Conservation (phyloP, 2,797 vertebrate species). For the Heterohyrax brucei region DNA sequence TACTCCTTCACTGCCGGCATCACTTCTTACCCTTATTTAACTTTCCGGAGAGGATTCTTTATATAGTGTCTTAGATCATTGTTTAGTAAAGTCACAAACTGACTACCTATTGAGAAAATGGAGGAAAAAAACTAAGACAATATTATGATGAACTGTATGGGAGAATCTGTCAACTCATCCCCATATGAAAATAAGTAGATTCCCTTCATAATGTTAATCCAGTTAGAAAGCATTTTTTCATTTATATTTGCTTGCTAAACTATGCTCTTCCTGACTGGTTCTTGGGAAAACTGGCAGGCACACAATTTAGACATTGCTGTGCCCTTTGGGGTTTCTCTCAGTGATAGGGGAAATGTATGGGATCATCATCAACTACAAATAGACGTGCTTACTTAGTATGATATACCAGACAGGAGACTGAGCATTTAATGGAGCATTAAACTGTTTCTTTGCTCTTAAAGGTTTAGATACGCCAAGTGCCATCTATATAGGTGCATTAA, state of each 20-base stretch:
- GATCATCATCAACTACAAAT: background rate
- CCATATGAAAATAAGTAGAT: background rate
- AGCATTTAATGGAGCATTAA: background rate
- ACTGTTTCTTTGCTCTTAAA: background rate
- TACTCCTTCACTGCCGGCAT: background rate
- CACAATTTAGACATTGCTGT: no score
- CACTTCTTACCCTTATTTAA: conserved; percentile 18
- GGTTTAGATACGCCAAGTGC: background rate
- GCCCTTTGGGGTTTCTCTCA: background rate
- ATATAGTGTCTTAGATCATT: background rate
- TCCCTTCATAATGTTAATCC: background rate
- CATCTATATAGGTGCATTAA: background rate
- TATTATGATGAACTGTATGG: background rate
- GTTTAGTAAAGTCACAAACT: conserved; percentile 17
- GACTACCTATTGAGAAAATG: background rate
- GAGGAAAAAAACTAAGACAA: background rate
- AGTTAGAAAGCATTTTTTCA: background rate
- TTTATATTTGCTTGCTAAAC: background rate
- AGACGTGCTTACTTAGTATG: no score
- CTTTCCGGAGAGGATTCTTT: conserved; percentile 36
- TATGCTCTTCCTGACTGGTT: background rate
- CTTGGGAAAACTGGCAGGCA: background rate
- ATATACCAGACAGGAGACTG: background rate
- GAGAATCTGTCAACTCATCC: background rate
- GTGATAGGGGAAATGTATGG: background rate